Percentiles rank a stretch among this genome's conserved stretches.
Evolutionary conservation across 92 coral and sea anemone species (phyloP).

Genomic region (Bergia puertoricense): DNA sequence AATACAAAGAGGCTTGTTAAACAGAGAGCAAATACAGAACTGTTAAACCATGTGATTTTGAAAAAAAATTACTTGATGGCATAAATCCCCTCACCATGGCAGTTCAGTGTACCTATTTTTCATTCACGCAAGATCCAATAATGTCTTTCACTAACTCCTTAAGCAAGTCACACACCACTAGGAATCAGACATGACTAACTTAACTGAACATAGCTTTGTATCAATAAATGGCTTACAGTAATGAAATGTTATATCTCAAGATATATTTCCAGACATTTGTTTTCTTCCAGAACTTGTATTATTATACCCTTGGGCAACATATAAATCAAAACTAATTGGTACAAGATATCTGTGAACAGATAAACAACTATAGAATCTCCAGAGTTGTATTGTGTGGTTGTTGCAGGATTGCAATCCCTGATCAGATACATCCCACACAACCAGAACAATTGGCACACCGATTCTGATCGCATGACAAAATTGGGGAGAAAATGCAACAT

Average conservation of each 20-base stretch:
- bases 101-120: background rate
- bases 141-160: background rate
- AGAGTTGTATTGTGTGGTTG: background rate
- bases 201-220: background rate
- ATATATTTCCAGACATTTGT: constrained; percentile 13
- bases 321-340: constrained; percentile 2
- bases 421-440: background rate
- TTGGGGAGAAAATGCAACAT: background rate
- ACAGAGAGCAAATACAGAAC: too few relatives aligned
- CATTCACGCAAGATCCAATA: background rate
- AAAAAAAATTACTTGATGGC: background rate
- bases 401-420: background rate
- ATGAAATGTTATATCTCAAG: constrained; percentile 1
- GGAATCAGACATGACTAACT: background rate
- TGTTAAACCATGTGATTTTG: background rate
- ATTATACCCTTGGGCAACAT: background rate
- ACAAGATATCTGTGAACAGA: constrained; percentile 1
- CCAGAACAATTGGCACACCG: background rate
- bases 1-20: too few relatives aligned
- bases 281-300: constrained; percentile 5
- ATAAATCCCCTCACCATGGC: background rate
- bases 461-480: background rate
- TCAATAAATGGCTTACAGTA: background rate
- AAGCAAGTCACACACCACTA: background rate
- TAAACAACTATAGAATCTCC: background rate